phyloP scores from a whole-genome alignment of 2,888 invertebrate species.

The Drosophila mimica region DNA sequence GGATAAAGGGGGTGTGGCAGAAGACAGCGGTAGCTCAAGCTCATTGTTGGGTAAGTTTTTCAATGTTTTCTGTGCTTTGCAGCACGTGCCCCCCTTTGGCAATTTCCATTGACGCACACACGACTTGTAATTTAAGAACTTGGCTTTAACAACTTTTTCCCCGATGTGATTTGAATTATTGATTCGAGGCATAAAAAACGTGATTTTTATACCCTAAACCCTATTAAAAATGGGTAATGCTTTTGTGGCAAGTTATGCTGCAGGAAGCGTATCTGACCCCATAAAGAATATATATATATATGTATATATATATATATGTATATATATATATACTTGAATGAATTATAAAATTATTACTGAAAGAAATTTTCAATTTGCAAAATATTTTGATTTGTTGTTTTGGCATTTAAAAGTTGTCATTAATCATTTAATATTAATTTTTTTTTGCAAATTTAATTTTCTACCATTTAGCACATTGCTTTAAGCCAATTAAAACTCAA shows the following conservation, averaged over 20 bases:
- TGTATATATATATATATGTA: background rate
- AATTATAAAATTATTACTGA: background rate
- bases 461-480: background rate
- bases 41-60: constrained; percentile 51
- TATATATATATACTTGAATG: background rate
- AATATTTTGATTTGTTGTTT: background rate
- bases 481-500: constrained; percentile 32
- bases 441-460: background rate
- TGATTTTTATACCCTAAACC: background rate
- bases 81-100: constrained; percentile 28
- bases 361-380: background rate
- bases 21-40: constrained; percentile 1
- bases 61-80: constrained; percentile 31
- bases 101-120: constrained; percentile 16
- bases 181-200: background rate
- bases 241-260: background rate
- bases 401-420: background rate
- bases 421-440: background rate
- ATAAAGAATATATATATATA: background rate
- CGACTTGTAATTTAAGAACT: constrained; percentile 26
- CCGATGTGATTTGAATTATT: constrained; percentile 22
- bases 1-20: background rate
- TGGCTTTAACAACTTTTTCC: constrained; percentile 21
- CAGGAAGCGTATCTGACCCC: background rate
- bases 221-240: background rate